Conservation (phyloP, 2,113 vertebrate species). For the Rhynchomys soricoides region DNA sequence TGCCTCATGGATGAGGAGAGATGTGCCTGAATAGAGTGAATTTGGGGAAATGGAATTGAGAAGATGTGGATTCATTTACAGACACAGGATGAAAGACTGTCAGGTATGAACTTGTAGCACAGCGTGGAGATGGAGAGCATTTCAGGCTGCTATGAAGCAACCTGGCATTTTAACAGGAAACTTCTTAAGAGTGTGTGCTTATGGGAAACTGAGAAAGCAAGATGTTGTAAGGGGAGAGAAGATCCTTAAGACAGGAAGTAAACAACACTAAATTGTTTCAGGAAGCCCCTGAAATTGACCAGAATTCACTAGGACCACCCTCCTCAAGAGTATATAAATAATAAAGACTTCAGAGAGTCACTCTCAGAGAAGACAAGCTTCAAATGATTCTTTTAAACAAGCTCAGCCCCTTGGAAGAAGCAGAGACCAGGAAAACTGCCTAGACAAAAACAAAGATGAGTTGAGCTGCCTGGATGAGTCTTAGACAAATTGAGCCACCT, state of each 20-base stretch:
- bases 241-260: neutral
- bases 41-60: neutral
- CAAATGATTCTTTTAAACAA: neutral
- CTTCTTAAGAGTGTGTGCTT: neutral
- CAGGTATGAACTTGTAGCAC: neutral
- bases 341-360: neutral
- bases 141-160: neutral
- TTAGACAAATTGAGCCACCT: neutral
- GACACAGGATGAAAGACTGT: neutral
- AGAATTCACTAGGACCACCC: neutral
- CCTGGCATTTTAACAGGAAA: neutral
- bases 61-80: neutral
- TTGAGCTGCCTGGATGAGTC: neutral
- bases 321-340: neutral
- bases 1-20: neutral
- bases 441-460: neutral
- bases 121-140: neutral
- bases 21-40: fast-evolving
- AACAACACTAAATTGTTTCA: neutral
- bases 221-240: neutral
- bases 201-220: neutral
- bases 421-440: neutral
- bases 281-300: neutral
- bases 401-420: neutral
- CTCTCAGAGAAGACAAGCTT: neutral